Conservation (phyloP, 2,888 invertebrate genomes). For the Argynnis bischoffii region DNA sequence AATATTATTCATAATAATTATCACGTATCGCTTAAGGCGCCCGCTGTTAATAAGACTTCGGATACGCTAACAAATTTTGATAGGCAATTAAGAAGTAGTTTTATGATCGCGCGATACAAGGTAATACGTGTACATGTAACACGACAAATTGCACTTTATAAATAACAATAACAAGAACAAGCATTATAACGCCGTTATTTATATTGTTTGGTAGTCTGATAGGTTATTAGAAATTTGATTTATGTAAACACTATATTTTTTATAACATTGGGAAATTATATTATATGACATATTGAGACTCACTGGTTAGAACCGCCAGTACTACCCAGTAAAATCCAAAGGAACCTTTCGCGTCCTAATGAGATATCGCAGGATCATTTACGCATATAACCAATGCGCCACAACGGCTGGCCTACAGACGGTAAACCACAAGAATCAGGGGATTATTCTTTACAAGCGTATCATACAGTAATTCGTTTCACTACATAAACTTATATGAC, state of each 20-base stretch:
- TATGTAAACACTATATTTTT: background rate
- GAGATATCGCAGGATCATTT: too few species aligned
- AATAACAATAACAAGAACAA: slow-evolving; percentile 6
- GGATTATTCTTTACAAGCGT: too few species aligned
- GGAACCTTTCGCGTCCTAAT: too few species aligned
- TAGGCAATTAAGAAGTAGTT: slow-evolving; percentile 31
- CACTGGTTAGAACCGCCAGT: too few species aligned
- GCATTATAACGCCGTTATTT: slow-evolving; percentile 4
- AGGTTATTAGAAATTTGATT: background rate
- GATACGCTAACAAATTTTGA: slow-evolving; percentile 34
- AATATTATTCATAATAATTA: slow-evolving; percentile 13
- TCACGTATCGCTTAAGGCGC: slow-evolving; percentile 19
- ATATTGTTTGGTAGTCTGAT: background rate
- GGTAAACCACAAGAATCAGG: too few species aligned
- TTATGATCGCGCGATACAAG: slow-evolving; percentile 25
- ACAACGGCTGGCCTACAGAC: too few species aligned
- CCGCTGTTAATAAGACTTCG: slow-evolving; percentile 25
- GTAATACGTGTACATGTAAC: slow-evolving; percentile 14
- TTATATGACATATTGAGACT: too few species aligned
- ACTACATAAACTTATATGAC: background rate
- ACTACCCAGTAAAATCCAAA: too few species aligned
- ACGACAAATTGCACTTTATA: slow-evolving; percentile 23
- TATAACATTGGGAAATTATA: too few species aligned
- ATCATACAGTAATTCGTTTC: too few species aligned
- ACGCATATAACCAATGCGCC: too few species aligned